Base-by-base conservation (phyloP, 30 jellyfish, hydroid and myxozoan species). In the Nemopilema nomurai region DNA sequence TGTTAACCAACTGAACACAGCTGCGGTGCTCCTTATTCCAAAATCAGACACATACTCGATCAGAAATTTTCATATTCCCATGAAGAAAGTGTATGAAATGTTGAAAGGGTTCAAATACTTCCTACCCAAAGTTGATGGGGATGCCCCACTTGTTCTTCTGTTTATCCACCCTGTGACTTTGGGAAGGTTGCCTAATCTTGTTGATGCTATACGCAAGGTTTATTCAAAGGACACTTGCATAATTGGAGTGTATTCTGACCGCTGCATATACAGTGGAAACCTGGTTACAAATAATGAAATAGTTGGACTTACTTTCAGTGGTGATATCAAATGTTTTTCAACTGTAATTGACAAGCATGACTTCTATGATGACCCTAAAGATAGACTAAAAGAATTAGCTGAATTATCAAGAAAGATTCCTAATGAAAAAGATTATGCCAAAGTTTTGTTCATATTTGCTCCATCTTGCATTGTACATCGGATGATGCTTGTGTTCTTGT, bases 81-180 rank as follows among this genome's bases (percentile, higher is more conserved):
- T 79, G 81, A 79, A 66, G 26, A 79, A 67, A 70, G 65, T 32
- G 41, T 79, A 79, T 67, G 89, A 79, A 18, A 79, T 79, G 89
- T 63, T 79, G 20, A 63, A 79, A 49, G 89, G 89, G 22, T 79
- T 57, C 57, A 71, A 23, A 24, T 19, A 67, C 41, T 79, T 79
- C 50, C 33, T 79, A 22, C 89, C 89, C 17, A 67, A 17, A 31
- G 13, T 23, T 7, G 53, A 26, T 4, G 16, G 16, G 17, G 68
- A 51, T 23, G 57, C 65, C 1, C 22, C 89, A 21, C 64, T 79
- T 17, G 89, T 79, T 19, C 20, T 79, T 18, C 53, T 68, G 29
- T 79, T 79, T 51, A 79, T 79, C 20, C 89, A 79, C 50, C 89
- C 89, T 28, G 81, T 79, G 16, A 79, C 81, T 1, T 79, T 79